Conservation (phyloP, 2,888 invertebrate species). For the Epirrhoe tristata region DNA sequence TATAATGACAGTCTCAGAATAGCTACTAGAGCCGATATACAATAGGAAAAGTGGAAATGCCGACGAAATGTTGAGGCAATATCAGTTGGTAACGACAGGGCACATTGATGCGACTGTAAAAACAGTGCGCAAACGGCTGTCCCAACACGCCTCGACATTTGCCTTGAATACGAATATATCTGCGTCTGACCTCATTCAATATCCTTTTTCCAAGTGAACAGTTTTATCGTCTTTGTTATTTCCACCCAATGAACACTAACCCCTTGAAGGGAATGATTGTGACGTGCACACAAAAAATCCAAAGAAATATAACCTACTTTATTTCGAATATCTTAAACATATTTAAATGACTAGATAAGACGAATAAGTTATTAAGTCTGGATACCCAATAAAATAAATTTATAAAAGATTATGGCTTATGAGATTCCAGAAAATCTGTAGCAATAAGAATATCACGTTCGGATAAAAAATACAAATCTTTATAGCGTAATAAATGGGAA, state of each 20-base stretch:
- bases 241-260: slow-evolving; percentile 81
- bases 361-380: slow-evolving; percentile 30
- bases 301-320: slow-evolving; percentile 45
- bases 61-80: slow-evolving; percentile 52
- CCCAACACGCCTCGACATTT: slow-evolving; percentile 74
- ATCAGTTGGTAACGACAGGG: slow-evolving; percentile 59
- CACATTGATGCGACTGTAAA: slow-evolving; percentile 62
- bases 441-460: slow-evolving; percentile 40
- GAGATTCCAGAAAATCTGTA: slow-evolving; percentile 30
- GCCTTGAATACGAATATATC: slow-evolving; percentile 77
- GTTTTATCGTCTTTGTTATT: slow-evolving; percentile 84
- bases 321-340: slow-evolving; percentile 41
- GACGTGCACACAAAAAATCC: slow-evolving; percentile 72
- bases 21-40: slow-evolving; percentile 33
- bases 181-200: slow-evolving; percentile 82
- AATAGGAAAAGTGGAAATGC: slow-evolving; percentile 46
- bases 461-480: slow-evolving; percentile 54
- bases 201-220: slow-evolving; percentile 83
- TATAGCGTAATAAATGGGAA: slow-evolving; percentile 65
- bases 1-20: slow-evolving; percentile 32
- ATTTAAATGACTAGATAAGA: slow-evolving; percentile 29
- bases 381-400: slow-evolving; percentile 33
- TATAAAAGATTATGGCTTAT: slow-evolving; percentile 30
- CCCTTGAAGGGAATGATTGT: slow-evolving; percentile 77
- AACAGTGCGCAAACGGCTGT: slow-evolving; percentile 73